These are phyloP conservation scores for Pteropus rufus DNA, from an alignment of 2,797 vertebrate species.

Conservation along the genomic window DNA sequence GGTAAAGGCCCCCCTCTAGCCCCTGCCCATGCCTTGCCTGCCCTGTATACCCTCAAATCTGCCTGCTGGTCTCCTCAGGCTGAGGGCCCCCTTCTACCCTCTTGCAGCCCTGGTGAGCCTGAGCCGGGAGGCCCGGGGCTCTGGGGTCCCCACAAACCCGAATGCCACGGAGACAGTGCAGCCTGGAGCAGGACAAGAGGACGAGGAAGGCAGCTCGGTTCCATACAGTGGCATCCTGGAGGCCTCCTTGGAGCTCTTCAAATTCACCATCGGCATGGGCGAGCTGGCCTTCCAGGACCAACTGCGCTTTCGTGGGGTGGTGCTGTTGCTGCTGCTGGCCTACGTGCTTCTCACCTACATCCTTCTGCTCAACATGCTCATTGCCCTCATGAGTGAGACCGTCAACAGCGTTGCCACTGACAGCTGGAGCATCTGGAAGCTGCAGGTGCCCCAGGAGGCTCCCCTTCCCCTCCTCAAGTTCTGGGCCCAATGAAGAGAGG, in stretches of 20 bases:
- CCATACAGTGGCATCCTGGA: slow-evolving; percentile 84
- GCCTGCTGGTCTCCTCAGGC: background rate
- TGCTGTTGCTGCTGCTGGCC: slow-evolving; percentile 90
- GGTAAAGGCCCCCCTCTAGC: slow-evolving; percentile 81
- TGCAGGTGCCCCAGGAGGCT: slow-evolving; percentile 86
- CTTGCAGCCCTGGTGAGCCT: slow-evolving; percentile 90
- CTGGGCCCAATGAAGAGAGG: background rate
- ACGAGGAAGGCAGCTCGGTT: slow-evolving; percentile 39
- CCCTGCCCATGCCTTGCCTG: background rate
- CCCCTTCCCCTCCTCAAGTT: background rate
- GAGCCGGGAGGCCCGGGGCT: slow-evolving; percentile 79
- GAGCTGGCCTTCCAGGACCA: slow-evolving; percentile 93
- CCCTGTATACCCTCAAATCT: background rate
- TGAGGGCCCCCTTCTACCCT: background rate
- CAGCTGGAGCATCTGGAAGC: slow-evolving; percentile 93
- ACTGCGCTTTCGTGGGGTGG: slow-evolving; percentile 87
- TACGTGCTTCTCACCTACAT: slow-evolving; percentile 96
- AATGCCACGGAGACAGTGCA: slow-evolving; percentile 53
- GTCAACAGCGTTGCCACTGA: slow-evolving; percentile 87
- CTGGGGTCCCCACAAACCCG: fast-evolving
- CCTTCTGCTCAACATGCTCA: slow-evolving; percentile 97
- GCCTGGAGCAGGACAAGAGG: fast-evolving
- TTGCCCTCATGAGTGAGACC: slow-evolving; percentile 94
- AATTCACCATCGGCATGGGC: slow-evolving; percentile 98
- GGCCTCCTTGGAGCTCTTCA: slow-evolving; percentile 93